Evolutionary conservation across 2,888 invertebrate species (phyloP).

Genomic region (Xestia rhomboidea): DNA sequence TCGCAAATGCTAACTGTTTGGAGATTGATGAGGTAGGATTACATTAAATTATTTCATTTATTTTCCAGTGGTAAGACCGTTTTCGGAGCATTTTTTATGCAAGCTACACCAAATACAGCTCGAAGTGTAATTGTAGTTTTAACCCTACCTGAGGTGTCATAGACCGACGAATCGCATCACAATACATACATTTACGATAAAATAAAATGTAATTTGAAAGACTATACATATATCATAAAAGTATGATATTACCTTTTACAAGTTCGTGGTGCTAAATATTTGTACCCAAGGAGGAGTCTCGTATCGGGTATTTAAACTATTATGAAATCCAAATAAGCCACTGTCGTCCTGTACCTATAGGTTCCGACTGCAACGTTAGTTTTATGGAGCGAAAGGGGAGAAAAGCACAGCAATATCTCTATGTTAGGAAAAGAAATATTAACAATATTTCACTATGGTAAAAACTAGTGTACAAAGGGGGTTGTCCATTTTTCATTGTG

Average conservation of each 20-base stretch:
- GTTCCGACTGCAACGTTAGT: background rate
- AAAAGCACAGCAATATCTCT: background rate
- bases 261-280: background rate
- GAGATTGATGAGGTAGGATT: constrained; percentile 92
- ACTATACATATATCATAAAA: background rate
- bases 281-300: background rate
- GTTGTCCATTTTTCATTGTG: too few relatives aligned
- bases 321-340: background rate
- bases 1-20: constrained; percentile 95
- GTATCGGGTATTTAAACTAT: background rate
- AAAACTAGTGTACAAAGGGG: too few relatives aligned
- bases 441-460: too few relatives aligned
- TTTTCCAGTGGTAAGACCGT: background rate
- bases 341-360: background rate
- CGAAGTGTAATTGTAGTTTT: background rate
- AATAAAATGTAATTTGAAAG: background rate
- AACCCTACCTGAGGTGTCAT: background rate
- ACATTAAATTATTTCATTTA: background rate
- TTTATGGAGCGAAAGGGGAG: background rate
- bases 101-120: background rate
- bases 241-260: background rate
- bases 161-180: background rate
- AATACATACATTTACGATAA: background rate
- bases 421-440: too few relatives aligned
- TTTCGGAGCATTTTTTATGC: background rate